These are phyloP conservation scores for Thelaira solivaga DNA, from an alignment of 2,888 invertebrate genomes.

Conservation along the genomic window DNA sequence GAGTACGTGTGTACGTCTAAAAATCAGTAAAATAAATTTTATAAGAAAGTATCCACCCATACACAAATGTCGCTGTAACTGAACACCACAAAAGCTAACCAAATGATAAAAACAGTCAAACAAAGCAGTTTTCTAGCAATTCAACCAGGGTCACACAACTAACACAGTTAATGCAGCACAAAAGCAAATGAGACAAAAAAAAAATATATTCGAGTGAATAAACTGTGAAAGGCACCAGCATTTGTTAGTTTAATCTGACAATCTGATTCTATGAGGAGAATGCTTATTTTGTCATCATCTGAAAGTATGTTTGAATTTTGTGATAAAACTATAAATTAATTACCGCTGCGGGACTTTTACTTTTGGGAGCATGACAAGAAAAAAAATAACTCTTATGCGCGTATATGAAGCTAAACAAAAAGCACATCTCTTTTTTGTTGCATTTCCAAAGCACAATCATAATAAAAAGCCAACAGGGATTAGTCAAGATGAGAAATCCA, in stretches of 20 bases:
- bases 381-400: too few relatives aligned
- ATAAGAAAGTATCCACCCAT: slow-evolving; percentile 35
- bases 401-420: slow-evolving; percentile 43
- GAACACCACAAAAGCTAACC: slow-evolving; percentile 66
- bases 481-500: slow-evolving; percentile 26
- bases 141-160: slow-evolving; percentile 29
- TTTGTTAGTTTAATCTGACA: slow-evolving; percentile 56
- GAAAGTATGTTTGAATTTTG: slow-evolving; percentile 61
- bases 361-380: slow-evolving; percentile 63
- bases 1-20: too few relatives aligned
- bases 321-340: slow-evolving; percentile 77
- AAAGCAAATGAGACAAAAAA: too few relatives aligned
- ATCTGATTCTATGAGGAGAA: slow-evolving; percentile 46
- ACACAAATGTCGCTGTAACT: slow-evolving; percentile 64
- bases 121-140: slow-evolving; percentile 7
- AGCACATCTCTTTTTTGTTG: slow-evolving; percentile 37
- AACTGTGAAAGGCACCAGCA: neutral
- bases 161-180: slow-evolving; percentile 10
- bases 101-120: slow-evolving; percentile 41
- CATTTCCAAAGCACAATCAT: neutral
- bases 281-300: slow-evolving; percentile 43
- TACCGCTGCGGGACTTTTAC: slow-evolving; percentile 74
- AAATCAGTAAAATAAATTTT: slow-evolving; percentile 54
- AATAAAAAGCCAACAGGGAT: slow-evolving; percentile 37
- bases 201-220: neutral